phyloP scores from a whole-genome alignment of 2,113 vertebrate species.

The Nibea albiflora region DNA sequence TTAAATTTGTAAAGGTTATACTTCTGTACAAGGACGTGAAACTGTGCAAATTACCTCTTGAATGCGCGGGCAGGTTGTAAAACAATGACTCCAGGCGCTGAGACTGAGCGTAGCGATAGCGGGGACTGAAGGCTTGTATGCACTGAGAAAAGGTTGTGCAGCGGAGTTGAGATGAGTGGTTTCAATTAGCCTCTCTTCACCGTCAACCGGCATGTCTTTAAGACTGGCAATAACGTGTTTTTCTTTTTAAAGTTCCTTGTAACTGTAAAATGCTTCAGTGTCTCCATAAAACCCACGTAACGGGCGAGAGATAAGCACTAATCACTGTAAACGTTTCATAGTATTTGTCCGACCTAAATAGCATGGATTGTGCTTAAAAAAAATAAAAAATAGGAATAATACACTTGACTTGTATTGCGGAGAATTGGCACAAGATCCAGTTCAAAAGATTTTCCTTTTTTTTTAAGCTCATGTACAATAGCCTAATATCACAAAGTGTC shows the following conservation, averaged over 20 bases:
- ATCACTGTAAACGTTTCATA: neutral
- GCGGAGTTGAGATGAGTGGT: conserved; percentile 25
- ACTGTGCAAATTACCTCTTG: neutral
- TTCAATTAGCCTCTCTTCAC: conserved; percentile 41
- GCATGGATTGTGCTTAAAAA: conserved; percentile 8
- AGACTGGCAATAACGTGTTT: conserved; percentile 36
- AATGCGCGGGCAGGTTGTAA: neutral
- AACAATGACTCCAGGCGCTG: neutral
- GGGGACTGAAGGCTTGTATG: conserved; percentile 10
- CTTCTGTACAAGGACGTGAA: neutral
- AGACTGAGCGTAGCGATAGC: neutral
- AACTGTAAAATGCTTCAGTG: conserved; percentile 32
- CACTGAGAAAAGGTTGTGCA: conserved; percentile 13
- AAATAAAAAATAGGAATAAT: neutral
- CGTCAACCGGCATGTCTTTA: neutral
- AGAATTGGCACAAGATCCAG: neutral
- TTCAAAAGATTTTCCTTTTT: neutral
- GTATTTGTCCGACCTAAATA: neutral
- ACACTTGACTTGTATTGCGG: neutral
- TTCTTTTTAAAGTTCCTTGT: conserved; percentile 33
- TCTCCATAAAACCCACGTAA: conserved; percentile 35
- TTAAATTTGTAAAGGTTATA: neutral
- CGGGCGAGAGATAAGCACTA: conserved; percentile 1
- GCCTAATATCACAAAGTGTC: conserved; percentile 23
- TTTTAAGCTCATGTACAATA: neutral